Percentiles rank a stretch among this genome's conserved stretches.
These are phyloP conservation scores for Drosophila nr. medialis DNA, from an alignment of 2,888 invertebrate species.

Conservation along the genomic window DNA sequence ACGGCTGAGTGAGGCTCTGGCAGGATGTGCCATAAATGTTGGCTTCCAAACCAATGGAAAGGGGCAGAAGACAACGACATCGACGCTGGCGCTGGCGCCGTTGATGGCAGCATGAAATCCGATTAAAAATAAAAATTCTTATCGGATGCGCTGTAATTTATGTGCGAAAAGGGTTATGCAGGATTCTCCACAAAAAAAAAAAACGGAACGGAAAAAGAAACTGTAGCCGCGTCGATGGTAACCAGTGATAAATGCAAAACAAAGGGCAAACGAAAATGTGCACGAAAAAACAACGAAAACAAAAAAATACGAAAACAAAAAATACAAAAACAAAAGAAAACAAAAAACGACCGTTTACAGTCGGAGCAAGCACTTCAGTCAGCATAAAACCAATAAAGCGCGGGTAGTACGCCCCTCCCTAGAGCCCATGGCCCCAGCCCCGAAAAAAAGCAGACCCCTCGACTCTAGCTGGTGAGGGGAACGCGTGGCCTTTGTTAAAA, in stretches of 20 bases:
- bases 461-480: conserved; percentile 36
- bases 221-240: conserved; percentile 76
- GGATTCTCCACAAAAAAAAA: conserved; percentile 26
- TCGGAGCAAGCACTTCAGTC: conserved; percentile 61
- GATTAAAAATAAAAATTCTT: conserved; percentile 83
- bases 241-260: conserved; percentile 76
- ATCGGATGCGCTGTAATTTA: conserved; percentile 83
- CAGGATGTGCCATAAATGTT: conserved; percentile 78
- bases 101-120: conserved; percentile 80
- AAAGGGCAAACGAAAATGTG: conserved; percentile 75
- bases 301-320: conserved; percentile 39
- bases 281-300: conserved; percentile 35
- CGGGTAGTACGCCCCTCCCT: conserved; percentile 40
- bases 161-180: conserved; percentile 82
- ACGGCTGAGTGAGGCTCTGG: conserved; percentile 59
- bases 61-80: conserved; percentile 48
- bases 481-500: conserved; percentile 74
- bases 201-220: conserved; percentile 53
- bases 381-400: conserved; percentile 78
- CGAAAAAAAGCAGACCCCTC: conserved; percentile 11
- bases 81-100: conserved; percentile 65
- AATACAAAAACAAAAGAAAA: conserved; percentile 33
- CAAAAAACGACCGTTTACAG: conserved; percentile 56
- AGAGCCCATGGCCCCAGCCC: conserved; percentile 3
- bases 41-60: conserved; percentile 62